These are phyloP conservation scores for Lagocephalus sceleratus DNA, from an alignment of 2,797 vertebrate genomes.

Conservation along the genomic window DNA sequence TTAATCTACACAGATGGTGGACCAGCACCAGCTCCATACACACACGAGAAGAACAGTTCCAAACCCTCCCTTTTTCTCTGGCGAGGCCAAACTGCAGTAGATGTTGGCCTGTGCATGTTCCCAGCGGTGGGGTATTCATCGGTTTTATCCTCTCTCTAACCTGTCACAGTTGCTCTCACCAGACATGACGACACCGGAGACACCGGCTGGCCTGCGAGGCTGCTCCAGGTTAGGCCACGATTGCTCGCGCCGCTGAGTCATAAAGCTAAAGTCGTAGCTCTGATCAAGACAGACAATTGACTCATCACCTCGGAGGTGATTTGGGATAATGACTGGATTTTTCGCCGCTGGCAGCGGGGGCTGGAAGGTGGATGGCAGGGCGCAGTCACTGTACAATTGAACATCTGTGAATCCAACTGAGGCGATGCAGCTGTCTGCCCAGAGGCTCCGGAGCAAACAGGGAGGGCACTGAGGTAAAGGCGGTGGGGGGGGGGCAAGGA, in stretches of 20 bases:
- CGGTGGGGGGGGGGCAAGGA: constrained; percentile 21
- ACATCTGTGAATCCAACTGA: constrained; percentile 60
- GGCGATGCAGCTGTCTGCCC: constrained; percentile 67
- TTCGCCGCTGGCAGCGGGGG: constrained; percentile 54
- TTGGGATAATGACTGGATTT: constrained; percentile 58
- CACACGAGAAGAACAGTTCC: constrained; percentile 15
- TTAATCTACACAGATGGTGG: constrained; percentile 18
- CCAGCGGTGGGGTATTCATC: constrained; percentile 13
- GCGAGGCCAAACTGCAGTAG: constrained; percentile 16
- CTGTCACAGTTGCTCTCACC: constrained; percentile 26
- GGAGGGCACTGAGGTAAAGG: constrained; percentile 38
- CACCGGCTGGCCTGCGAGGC: constrained; percentile 23
- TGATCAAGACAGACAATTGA: constrained; percentile 39
- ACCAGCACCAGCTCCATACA: constrained; percentile 16
- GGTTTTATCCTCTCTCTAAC: constrained; percentile 1
- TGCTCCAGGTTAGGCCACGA: constrained; percentile 31
- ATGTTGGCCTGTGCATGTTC: neutral
- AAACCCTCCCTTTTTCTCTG: constrained; percentile 43
- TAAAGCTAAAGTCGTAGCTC: constrained; percentile 35
- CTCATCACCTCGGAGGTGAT: constrained; percentile 38
- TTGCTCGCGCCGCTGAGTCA: constrained; percentile 46
- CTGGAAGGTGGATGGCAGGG: constrained; percentile 43
- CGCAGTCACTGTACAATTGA: constrained; percentile 26
- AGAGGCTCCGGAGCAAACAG: constrained; percentile 45
- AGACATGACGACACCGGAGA: constrained; percentile 53